phyloP scores from a whole-genome alignment of 1,140 invertebrate genomes.

The Drosophila yakuba region DNA sequence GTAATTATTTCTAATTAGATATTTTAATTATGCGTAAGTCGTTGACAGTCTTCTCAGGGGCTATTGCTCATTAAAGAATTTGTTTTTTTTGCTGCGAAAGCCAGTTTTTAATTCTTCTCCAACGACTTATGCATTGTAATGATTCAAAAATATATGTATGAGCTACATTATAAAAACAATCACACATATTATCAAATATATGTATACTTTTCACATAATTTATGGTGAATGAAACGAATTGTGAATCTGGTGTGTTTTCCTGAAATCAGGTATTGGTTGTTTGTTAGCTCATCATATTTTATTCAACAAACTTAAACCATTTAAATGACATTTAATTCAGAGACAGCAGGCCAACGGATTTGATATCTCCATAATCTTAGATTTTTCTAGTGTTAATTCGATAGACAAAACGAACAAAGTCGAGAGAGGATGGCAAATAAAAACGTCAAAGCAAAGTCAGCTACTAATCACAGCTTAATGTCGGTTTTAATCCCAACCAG shows the following conservation, averaged over 20 bases:
- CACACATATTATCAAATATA: too few relatives aligned
- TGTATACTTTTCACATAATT: background rate
- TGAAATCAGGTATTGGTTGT: too few relatives aligned
- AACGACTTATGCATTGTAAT: too few relatives aligned
- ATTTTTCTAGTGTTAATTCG: constrained; percentile 17
- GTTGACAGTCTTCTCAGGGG: constrained; percentile 8
- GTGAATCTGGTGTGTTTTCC: too few relatives aligned
- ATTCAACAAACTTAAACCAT: constrained; percentile 34
- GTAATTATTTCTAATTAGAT: constrained; percentile 50
- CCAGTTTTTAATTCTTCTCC: background rate
- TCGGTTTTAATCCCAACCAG: constrained; percentile 65
- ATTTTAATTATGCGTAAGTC: constrained; percentile 44
- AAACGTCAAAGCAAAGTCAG: constrained; percentile 55
- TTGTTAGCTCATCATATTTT: constrained; percentile 6
- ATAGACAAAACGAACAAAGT: constrained; percentile 8
- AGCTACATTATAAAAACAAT: too few relatives aligned
- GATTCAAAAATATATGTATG: too few relatives aligned
- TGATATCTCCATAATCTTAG: constrained; percentile 4
- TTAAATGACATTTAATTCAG: constrained; percentile 2
- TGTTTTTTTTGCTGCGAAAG: background rate
- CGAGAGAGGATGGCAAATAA: background rate
- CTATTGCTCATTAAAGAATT: constrained; percentile 18
- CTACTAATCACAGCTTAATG: constrained; percentile 77
- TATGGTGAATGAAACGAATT: background rate
- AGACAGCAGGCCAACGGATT: background rate